Conservation (phyloP, 2,888 invertebrate species). For the Eristalis intricaria region DNA sequence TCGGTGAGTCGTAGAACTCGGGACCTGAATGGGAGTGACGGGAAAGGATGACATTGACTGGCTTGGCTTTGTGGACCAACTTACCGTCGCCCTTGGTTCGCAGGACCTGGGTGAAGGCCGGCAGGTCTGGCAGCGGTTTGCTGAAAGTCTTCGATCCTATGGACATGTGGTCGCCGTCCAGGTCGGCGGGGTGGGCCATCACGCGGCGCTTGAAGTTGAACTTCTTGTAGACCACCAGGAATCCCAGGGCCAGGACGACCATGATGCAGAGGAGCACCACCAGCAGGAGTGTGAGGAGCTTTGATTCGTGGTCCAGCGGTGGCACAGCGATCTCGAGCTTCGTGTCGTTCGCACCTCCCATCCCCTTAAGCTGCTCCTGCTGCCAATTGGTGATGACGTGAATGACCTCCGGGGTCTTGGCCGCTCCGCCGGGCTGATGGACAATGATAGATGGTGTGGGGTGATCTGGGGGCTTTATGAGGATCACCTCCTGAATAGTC, state of each 20-base stretch:
- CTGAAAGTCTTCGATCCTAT: conserved; percentile 58
- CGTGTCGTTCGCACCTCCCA: conserved; percentile 44
- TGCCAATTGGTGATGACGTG: conserved; percentile 79
- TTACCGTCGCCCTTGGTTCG: conserved; percentile 79
- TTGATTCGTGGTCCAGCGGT: conserved; percentile 75
- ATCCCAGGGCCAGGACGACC: conserved; percentile 76
- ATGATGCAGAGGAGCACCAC: conserved; percentile 77
- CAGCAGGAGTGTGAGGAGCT: conserved; percentile 76
- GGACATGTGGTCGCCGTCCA: conserved; percentile 27
- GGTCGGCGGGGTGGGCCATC: neutral
- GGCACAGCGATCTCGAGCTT: conserved; percentile 45
- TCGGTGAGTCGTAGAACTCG: conserved; percentile 80
- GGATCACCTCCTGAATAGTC: conserved; percentile 78
- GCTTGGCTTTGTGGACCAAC: conserved; percentile 75
- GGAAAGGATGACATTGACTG: no score
- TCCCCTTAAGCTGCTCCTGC: conserved; percentile 62
- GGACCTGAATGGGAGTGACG: conserved; percentile 71
- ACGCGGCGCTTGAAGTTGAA: conserved; percentile 46
- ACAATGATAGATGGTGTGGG: conserved; percentile 79
- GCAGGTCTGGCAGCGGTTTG: conserved; percentile 79
- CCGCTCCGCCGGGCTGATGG: conserved; percentile 76
- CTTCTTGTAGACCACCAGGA: conserved; percentile 77
- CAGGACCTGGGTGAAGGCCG: conserved; percentile 76
- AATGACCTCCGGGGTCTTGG: conserved; percentile 78
- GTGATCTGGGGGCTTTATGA: conserved; percentile 78